A percentile compares a stretch with the other conserved stretches of the same genome.
Evolutionary conservation across 2,888 invertebrate genomes (phyloP).

Genomic region (Pachycephus smyrnensis): DNA sequence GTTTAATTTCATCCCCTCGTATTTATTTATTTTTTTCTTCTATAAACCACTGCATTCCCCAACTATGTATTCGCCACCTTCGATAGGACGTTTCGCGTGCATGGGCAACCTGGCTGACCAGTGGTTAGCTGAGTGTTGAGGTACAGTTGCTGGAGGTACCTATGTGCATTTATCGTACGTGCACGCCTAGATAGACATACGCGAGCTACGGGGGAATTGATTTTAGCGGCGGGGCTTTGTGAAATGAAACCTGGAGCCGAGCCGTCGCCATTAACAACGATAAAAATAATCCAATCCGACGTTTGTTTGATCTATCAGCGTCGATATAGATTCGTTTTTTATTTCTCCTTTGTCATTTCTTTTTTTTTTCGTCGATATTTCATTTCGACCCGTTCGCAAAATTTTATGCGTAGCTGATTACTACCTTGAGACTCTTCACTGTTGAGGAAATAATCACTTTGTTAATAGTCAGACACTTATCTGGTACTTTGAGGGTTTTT

Average conservation of each 20-base stretch:
- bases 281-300: slow-evolving; percentile 64
- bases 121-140: neutral
- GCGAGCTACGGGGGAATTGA: slow-evolving; percentile 51
- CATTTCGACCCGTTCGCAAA: neutral
- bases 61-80: neutral
- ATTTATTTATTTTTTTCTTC: neutral
- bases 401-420: neutral
- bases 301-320: slow-evolving; percentile 63
- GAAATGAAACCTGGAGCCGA: slow-evolving; percentile 58
- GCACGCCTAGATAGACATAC: neutral
- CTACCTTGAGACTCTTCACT: neutral
- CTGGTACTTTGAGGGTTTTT: neutral
- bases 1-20: neutral
- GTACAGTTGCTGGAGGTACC: neutral
- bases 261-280: slow-evolving; percentile 61
- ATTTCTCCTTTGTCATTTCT: neutral
- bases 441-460: neutral
- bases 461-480: neutral
- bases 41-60: neutral
- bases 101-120: neutral
- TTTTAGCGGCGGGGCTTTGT: slow-evolving; percentile 60
- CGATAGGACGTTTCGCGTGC: neutral
- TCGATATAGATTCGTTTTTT: slow-evolving; percentile 33
- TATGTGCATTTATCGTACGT: neutral
- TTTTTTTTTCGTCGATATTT: neutral